phyloP scores from a whole-genome alignment of 37 sponge, comb jelly and placozoan genomes.

The Petrosia ficiformis region DNA sequence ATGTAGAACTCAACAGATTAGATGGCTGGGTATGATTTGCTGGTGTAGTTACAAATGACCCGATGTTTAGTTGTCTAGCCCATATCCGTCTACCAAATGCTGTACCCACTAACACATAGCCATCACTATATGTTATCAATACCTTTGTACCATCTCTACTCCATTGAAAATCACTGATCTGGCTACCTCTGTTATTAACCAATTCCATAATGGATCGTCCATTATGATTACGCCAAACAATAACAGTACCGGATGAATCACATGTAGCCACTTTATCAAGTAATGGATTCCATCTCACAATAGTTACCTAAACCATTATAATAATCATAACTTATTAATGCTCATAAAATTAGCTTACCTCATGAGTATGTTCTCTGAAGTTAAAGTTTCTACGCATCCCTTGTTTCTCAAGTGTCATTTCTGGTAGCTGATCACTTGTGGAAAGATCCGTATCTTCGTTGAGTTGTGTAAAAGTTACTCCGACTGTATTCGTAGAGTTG shows the following conservation, averaged over 20 bases:
- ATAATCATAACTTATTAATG: not conserved
- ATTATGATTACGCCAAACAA: constrained; percentile 87
- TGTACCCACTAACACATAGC: constrained; percentile 90
- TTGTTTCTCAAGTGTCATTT: constrained; percentile 44
- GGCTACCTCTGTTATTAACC: constrained; percentile 83
- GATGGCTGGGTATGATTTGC: constrained; percentile 49
- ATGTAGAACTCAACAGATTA: constrained; percentile 72
- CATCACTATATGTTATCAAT: constrained; percentile 86
- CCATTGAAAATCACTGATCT: constrained; percentile 91
- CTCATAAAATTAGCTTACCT: constrained; percentile 49
- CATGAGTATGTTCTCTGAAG: constrained; percentile 82
- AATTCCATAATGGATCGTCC: constrained; percentile 92
- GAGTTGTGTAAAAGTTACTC: constrained; percentile 75
- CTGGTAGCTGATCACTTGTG: not conserved
- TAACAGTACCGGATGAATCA: constrained; percentile 83
- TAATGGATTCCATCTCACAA: constrained; percentile 84
- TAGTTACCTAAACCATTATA: constrained; percentile 60
- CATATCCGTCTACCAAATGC: constrained; percentile 83
- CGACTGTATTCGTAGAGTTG: constrained; percentile 71
- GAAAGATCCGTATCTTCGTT: constrained; percentile 32
- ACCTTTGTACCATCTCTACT: constrained; percentile 85
- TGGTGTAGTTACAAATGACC: constrained; percentile 80
- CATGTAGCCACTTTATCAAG: constrained; percentile 90
- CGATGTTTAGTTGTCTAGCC: constrained; percentile 84
- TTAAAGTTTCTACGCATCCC: constrained; percentile 85